These are phyloP conservation scores for Tachina fera DNA, from an alignment of 2,888 invertebrate species.

Conservation along the genomic window DNA sequence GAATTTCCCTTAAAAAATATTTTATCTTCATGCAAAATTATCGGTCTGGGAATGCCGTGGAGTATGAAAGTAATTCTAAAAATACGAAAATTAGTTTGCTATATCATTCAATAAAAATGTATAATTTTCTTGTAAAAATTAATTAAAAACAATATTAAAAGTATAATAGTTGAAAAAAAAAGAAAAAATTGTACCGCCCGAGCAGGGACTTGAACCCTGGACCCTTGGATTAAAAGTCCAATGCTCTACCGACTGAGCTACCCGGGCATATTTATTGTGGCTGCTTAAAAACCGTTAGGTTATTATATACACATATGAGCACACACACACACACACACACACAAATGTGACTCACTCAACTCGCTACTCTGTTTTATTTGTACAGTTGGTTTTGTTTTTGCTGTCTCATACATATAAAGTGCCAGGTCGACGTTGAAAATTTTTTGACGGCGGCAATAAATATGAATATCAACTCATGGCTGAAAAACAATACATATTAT, in stretches of 20 bases:
- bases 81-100: too few relatives aligned
- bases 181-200: conserved; percentile 55
- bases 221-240: conserved; percentile 84
- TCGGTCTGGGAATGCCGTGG: too few relatives aligned
- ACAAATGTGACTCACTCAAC: neutral
- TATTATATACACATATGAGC: neutral
- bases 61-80: too few relatives aligned
- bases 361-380: neutral
- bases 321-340: neutral
- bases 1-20: neutral
- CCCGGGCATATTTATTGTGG: conserved; percentile 77
- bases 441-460: too few relatives aligned
- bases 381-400: neutral
- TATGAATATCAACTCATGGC: too few relatives aligned
- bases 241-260: conserved; percentile 84
- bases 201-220: conserved; percentile 82
- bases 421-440: too few relatives aligned
- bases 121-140: too few relatives aligned
- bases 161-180: neutral
- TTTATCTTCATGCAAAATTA: too few relatives aligned
- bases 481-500: too few relatives aligned
- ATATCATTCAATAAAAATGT: too few relatives aligned
- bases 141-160: too few relatives aligned
- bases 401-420: too few relatives aligned
- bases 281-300: neutral